Percentiles rank a stretch among this genome's conserved stretches.
Conservation (phyloP, 1,140 invertebrate species). For the Sipha flava region DNA sequence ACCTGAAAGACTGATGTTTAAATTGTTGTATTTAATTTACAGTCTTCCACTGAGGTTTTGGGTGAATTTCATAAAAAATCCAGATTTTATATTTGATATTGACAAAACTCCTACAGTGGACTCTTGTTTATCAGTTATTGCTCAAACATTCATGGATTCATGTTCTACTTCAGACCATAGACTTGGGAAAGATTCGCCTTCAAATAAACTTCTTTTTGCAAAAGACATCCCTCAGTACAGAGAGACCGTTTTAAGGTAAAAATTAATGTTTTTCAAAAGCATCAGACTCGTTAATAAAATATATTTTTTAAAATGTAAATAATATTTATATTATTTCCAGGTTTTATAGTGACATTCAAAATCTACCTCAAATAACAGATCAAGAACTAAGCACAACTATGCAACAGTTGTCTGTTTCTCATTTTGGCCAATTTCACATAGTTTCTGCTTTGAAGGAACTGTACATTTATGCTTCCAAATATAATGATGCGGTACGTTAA, state of each 20-base stretch:
- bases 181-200: conserved; percentile 87
- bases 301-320: neutral
- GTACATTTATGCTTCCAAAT: conserved; percentile 89
- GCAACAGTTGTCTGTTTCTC: conserved; percentile 80
- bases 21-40: conserved; percentile 31
- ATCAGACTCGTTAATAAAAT: conserved; percentile 39
- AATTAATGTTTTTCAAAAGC: conserved; percentile 57
- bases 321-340: conserved; percentile 41
- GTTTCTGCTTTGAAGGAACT: conserved; percentile 85
- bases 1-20: too few relatives aligned
- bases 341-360: conserved; percentile 78
- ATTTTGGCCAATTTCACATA: conserved; percentile 80
- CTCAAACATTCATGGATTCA: conserved; percentile 93
- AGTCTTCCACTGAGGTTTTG: conserved; percentile 89
- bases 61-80: conserved; percentile 96
- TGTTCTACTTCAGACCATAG: conserved; percentile 82
- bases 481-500: conserved; percentile 73
- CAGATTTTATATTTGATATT: conserved; percentile 93
- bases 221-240: conserved; percentile 49
- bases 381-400: conserved; percentile 86
- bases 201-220: conserved; percentile 87
- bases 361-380: conserved; percentile 77
- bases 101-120: conserved; percentile 87
- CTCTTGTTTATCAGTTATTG: conserved; percentile 86
- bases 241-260: conserved; percentile 62